Conservation (phyloP, 2,113 vertebrate species). For the Hoplias malabaricus region DNA sequence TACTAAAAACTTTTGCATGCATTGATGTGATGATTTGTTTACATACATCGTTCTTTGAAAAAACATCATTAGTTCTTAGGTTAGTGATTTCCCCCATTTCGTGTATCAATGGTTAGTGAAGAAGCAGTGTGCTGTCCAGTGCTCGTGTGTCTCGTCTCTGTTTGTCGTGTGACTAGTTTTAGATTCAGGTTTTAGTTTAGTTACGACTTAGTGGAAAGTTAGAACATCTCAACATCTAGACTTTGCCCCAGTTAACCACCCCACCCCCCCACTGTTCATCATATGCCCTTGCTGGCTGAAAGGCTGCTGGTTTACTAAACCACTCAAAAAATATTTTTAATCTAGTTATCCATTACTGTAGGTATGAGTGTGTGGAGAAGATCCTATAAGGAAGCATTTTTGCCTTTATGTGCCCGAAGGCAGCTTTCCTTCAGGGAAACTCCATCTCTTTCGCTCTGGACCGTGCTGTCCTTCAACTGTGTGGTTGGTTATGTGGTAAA, state of each 20-base stretch:
- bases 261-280: neutral
- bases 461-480: neutral
- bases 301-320: neutral
- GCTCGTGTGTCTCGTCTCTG: conserved; percentile 91
- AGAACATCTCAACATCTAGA: conserved; percentile 47
- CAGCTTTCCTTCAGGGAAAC: neutral
- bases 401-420: neutral
- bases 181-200: conserved; percentile 83
- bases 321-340: neutral
- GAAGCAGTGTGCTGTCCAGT: conserved; percentile 91
- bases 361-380: neutral
- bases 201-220: conserved; percentile 69
- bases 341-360: conserved; percentile 21
- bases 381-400: neutral
- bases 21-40: conserved; percentile 89
- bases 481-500: neutral
- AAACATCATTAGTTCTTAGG: conserved; percentile 89
- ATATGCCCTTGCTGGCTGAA: neutral
- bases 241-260: conserved; percentile 57
- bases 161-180: conserved; percentile 90
- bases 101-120: conserved; percentile 85
- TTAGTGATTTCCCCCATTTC: conserved; percentile 87
- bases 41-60: conserved; percentile 83
- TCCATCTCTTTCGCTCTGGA: neutral
- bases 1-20: conserved; percentile 91